Evolutionary conservation across 2,888 invertebrate genomes (phyloP).

Genomic region (Idaea aversata): DNA sequence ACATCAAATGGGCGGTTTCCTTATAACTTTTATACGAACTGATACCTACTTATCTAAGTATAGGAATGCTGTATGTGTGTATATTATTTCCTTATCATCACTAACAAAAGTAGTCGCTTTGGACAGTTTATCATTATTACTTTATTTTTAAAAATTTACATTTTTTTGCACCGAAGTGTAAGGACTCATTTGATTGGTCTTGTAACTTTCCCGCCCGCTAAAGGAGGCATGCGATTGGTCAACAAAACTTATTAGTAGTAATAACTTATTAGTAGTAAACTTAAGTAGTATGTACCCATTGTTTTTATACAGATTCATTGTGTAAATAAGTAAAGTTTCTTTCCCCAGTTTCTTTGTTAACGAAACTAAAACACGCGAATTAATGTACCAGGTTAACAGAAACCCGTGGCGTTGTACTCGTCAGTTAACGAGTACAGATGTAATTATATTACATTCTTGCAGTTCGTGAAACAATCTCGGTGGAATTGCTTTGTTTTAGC

Average conservation of each 20-base stretch:
- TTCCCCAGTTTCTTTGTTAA: conserved; percentile 16
- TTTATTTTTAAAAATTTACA: too few species aligned
- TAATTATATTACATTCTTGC: conserved; percentile 71
- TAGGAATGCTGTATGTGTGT: too few species aligned
- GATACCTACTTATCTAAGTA: too few species aligned
- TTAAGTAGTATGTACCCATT: background rate
- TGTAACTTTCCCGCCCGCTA: background rate
- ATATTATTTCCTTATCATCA: too few species aligned
- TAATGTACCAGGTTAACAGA: conserved; percentile 34
- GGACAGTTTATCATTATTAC: too few species aligned
- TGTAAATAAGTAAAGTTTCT: conserved; percentile 6
- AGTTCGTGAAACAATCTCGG: conserved; percentile 67
- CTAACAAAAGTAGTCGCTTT: too few species aligned
- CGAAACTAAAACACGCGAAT: conserved; percentile 30
- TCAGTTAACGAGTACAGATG: conserved; percentile 52
- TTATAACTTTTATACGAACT: background rate
- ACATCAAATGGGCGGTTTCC: background rate
- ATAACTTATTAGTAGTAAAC: too few species aligned
- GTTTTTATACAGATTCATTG: background rate
- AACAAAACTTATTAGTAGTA: too few species aligned
- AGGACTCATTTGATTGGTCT: too few species aligned
- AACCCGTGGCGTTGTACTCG: conserved; percentile 37
- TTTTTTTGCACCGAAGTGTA: too few species aligned
- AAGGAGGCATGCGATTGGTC: too few species aligned
- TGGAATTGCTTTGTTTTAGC: conserved; percentile 55